Base-by-base conservation (phyloP, 2,113 vertebrate species). In the Calyptomena viridis region DNA sequence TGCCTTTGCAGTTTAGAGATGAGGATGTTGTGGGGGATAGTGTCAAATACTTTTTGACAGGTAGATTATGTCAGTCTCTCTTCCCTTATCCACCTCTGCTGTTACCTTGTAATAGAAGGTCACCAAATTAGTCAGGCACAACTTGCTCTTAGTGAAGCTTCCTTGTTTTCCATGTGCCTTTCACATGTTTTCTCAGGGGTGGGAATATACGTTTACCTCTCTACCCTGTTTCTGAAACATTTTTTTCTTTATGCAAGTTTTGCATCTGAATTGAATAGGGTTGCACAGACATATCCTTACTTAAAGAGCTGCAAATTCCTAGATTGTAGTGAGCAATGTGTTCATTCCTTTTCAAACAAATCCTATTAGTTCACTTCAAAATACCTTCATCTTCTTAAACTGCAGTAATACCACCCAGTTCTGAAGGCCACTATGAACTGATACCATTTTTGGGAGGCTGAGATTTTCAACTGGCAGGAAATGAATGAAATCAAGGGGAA, bases 261-360 rank as follows among this genome's bases (percentile, higher is more conserved):
- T 85, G 35, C 31, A 30, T 80, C 53, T 80, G 39, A 88, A 76
- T 69, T 72, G 40, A 30, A 13, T 53, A 18, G 31, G 44, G 25
- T 14, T 76, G 42, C 62, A 58, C 14, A 76, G 63, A 58, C 39
- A 44, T 2, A 79, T 46, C 24, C 58, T 64, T 56, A 49, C 55
- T 62, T 82, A 68, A 87, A 92, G 37, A 60, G 35, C 44, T 84
- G 47, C 69, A 92, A 59, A 64, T 67, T 82, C 37, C 60, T 24
- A 39, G 66, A 50, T 56, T 53, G 3, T 39, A 53, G 14, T 28
- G 64, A 89, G 31, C 56, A 80, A 68, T 68, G n/a, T 37, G 27
- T 52, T 92, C 27, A 76, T 91, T 91, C 39, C 22, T 82, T 91
- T 95, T 78, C 62, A 82, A 87, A 73, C 31, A 94, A 89, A 95